These are phyloP conservation scores for Halocynthia aurantium DNA, from an alignment of 23 tunicate genomes.

Conservation along the genomic window DNA sequence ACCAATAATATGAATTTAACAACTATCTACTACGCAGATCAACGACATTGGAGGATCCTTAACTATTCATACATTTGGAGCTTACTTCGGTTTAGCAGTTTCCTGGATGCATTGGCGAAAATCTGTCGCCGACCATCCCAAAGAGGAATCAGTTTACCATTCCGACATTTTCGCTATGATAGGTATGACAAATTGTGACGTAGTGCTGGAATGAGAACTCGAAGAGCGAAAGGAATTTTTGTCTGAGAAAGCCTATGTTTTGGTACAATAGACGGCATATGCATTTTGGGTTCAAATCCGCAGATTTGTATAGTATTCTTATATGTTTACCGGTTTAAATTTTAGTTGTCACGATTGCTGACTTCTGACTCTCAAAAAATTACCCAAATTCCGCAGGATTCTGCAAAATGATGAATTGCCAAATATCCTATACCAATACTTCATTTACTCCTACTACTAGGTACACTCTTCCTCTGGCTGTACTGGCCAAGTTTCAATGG, in stretches of 20 bases:
- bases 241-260: too few species aligned
- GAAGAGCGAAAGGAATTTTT: too few species aligned
- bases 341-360: too few species aligned
- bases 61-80: conserved; percentile 84
- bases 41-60: conserved; percentile 89
- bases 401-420: too few species aligned
- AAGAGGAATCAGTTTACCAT: conserved; percentile 85
- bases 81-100: conserved; percentile 84
- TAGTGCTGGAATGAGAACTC: too few species aligned
- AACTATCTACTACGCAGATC: conserved; percentile 27
- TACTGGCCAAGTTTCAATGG: conserved; percentile 99
- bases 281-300: too few species aligned
- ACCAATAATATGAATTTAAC: too few species aligned
- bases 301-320: too few species aligned
- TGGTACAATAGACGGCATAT: too few species aligned
- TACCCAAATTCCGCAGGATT: too few species aligned
- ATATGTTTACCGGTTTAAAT: too few species aligned
- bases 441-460: conserved; percentile 11
- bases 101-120: conserved; percentile 61
- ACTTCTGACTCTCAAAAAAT: too few species aligned
- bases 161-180: conserved; percentile 94
- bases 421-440: neutral
- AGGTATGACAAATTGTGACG: conserved; percentile 24
- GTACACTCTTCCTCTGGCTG: conserved; percentile 95
- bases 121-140: conserved; percentile 31